Evolutionary conservation across 2,113 vertebrate species (phyloP).

Genomic region (Hydrolagus affinis): DNA sequence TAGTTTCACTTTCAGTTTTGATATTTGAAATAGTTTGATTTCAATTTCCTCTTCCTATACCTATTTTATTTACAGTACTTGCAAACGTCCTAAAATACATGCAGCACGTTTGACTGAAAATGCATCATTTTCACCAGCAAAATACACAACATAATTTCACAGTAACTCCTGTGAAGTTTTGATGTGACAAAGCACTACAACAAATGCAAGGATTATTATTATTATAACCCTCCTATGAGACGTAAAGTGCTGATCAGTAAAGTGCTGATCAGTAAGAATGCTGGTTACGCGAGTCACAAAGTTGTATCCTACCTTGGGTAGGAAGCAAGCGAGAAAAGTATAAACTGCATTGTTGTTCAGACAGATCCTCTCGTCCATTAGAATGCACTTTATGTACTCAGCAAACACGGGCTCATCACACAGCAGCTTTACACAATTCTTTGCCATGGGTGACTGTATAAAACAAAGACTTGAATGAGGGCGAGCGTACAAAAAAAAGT

Average conservation of each 20-base stretch:
- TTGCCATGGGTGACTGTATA: constrained; percentile 76
- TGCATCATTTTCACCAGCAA: too few species aligned
- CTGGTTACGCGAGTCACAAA: not conserved
- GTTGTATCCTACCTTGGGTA: constrained; percentile 69
- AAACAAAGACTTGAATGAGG: constrained; percentile 23
- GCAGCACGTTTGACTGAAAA: not conserved
- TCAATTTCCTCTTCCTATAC: too few species aligned
- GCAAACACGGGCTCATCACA: constrained; percentile 94
- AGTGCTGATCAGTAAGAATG: not conserved
- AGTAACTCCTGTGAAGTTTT: not conserved
- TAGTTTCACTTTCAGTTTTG: too few species aligned
- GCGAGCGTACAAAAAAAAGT: not conserved
- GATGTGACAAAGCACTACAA: not conserved
- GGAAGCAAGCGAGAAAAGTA: constrained; percentile 89
- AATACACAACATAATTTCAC: not conserved
- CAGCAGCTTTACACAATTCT: constrained; percentile 90
- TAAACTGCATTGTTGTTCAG: constrained; percentile 89
- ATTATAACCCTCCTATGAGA: too few species aligned
- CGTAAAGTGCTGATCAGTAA: too few species aligned
- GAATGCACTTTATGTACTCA: constrained; percentile 94
- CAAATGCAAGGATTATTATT: too few species aligned
- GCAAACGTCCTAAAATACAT: not conserved
- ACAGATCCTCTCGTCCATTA: constrained; percentile 93
- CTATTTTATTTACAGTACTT: not conserved
- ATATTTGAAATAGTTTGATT: too few species aligned